phyloP scores from a whole-genome alignment of 2,888 invertebrate species.

The Icerya purchasi region DNA sequence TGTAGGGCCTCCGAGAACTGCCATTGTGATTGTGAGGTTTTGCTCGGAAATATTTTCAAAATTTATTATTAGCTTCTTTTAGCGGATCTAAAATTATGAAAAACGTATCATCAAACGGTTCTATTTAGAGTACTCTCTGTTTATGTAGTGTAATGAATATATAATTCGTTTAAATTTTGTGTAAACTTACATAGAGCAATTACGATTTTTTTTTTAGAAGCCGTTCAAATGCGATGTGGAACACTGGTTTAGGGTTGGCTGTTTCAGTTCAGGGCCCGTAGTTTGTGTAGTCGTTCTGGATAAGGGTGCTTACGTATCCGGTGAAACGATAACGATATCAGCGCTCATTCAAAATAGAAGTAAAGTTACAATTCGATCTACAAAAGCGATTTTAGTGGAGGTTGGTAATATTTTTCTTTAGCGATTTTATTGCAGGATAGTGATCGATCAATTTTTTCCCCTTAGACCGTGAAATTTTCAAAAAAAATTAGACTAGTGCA shows the following conservation, averaged over 20 bases:
- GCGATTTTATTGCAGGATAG: no score
- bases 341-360: constrained; percentile 70
- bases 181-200: not conserved
- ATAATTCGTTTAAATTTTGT: not conserved
- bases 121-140: no score
- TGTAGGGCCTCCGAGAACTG: no score
- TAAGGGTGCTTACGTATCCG: constrained; percentile 84
- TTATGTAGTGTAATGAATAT: constrained; percentile 11
- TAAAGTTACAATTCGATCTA: constrained; percentile 60
- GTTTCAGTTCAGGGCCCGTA: constrained; percentile 70
- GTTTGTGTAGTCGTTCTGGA: constrained; percentile 67
- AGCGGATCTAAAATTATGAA: no score
- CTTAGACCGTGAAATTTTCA: no score
- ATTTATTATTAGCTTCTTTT: no score
- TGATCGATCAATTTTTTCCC: no score
- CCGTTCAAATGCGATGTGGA: constrained; percentile 78
- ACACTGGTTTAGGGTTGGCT: constrained; percentile 69
- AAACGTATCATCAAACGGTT: no score
- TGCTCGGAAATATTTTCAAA: no score
- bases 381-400: constrained; percentile 65
- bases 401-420: no score
- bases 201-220: constrained; percentile 35
- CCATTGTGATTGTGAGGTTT: no score
- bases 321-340: constrained; percentile 70
- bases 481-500: no score